These are phyloP conservation scores for Brotula barbata DNA, from an alignment of 2,797 vertebrate genomes.

Conservation along the genomic window DNA sequence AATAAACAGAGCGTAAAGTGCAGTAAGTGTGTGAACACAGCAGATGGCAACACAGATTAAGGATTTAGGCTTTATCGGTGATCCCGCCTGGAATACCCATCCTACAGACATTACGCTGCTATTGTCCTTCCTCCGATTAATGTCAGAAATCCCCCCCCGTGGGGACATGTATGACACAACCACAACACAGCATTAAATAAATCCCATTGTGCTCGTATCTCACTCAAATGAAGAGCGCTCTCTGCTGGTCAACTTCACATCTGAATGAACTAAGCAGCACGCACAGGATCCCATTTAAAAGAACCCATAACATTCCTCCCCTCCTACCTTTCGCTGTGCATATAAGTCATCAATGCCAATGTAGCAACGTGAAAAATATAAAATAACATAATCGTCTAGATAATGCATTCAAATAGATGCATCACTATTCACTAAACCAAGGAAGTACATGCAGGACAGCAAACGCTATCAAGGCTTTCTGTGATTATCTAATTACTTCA, in stretches of 20 bases:
- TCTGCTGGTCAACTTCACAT: conserved; percentile 30
- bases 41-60: conserved; percentile 76
- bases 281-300: too few relatives aligned
- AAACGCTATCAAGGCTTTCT: too few relatives aligned
- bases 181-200: conserved; percentile 3
- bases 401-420: too few relatives aligned
- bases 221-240: conserved; percentile 30
- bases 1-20: conserved; percentile 50
- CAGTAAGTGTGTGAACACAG: conserved; percentile 57
- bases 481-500: too few relatives aligned
- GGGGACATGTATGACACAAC: conserved; percentile 4
- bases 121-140: conserved; percentile 40
- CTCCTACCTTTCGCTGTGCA: too few relatives aligned
- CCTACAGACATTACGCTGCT: background rate
- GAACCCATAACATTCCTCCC: too few relatives aligned
- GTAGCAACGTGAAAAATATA: too few relatives aligned
- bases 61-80: conserved; percentile 49
- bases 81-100: conserved; percentile 36
- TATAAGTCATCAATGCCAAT: too few relatives aligned
- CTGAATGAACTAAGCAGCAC: background rate
- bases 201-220: background rate
- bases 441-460: too few relatives aligned
- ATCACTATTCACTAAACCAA: too few relatives aligned
- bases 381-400: too few relatives aligned
- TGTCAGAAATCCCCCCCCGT: conserved; percentile 18